Percentiles rank a stretch among this genome's conserved stretches.
Conservation (phyloP, 2,113 vertebrate species). For the Anoplopoma fimbria region DNA sequence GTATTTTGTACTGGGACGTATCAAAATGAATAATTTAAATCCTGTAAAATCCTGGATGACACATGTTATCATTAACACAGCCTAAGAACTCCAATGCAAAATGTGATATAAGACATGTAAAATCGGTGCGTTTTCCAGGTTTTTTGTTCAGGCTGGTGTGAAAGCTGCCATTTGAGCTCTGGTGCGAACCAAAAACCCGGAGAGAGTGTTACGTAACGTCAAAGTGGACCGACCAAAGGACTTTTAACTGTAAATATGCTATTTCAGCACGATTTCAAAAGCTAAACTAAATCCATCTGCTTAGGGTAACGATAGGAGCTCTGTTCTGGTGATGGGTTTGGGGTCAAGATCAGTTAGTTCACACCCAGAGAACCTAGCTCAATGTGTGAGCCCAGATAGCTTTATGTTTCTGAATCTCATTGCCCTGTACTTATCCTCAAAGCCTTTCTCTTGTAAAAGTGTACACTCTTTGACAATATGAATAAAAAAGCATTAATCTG, state of each 20-base stretch:
- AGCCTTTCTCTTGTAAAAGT: not conserved
- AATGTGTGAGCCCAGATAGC: not conserved
- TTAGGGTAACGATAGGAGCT: no score
- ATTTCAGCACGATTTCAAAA: not conserved
- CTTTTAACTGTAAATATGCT: not conserved
- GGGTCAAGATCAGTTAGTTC: no score
- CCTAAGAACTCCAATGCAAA: not conserved
- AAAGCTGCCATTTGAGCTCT: not conserved
- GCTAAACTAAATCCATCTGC: not conserved
- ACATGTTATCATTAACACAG: not conserved
- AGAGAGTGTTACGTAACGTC: not conserved
- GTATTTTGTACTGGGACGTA: not conserved
- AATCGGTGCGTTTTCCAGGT: not conserved
- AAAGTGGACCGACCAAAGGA: not conserved
- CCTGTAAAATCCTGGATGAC: not conserved
- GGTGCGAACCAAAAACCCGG: not conserved
- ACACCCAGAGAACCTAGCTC: not conserved
- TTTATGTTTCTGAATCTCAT: no score
- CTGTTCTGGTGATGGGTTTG: no score
- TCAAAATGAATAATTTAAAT: not conserved
- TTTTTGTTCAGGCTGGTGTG: not conserved
- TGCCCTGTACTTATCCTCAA: not conserved
- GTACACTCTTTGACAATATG: not conserved
- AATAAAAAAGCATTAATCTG: not conserved
- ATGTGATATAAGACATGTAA: not conserved